phyloP scores from a whole-genome alignment of 2,888 invertebrate genomes.

The Escarpia spicata region DNA sequence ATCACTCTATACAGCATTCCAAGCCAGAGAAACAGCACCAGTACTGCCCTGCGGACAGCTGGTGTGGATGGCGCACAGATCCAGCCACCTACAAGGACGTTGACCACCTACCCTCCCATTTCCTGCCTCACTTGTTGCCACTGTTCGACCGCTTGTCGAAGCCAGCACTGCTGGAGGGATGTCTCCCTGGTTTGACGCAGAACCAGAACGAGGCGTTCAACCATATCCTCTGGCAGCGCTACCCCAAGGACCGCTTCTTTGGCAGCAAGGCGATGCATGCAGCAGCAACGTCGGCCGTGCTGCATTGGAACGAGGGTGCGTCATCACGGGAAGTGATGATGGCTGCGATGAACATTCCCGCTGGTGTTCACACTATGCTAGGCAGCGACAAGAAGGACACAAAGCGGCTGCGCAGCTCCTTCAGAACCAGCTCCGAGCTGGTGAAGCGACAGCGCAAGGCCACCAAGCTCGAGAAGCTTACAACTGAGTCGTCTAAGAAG shows the following conservation, averaged over 20 bases:
- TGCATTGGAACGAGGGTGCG: conserved; percentile 6
- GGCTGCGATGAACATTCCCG: background rate
- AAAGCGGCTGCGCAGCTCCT: conserved; percentile 6
- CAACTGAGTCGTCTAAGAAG: background rate
- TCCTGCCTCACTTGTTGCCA: background rate
- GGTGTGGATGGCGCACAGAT: background rate
- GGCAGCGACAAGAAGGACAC: conserved; percentile 13
- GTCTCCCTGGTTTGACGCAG: conserved; percentile 1
- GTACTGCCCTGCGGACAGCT: background rate
- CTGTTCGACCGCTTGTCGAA: background rate
- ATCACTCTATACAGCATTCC: no score
- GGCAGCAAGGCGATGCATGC: background rate
- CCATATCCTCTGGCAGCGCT: background rate
- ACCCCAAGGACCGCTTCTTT: conserved; percentile 1
- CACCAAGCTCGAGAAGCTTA: background rate
- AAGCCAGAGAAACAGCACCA: no score
- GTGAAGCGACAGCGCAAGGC: conserved; percentile 13
- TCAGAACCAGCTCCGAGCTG: conserved; percentile 13
- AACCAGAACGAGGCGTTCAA: conserved; percentile 1
- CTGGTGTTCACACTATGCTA: conserved; percentile 5
- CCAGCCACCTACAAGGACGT: background rate
- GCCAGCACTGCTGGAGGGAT: conserved; percentile 1
- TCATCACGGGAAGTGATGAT: conserved; percentile 13
- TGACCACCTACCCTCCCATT: background rate
- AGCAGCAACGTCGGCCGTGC: background rate